phyloP scores from a whole-genome alignment of 2,113 vertebrate genomes.

The Grammomys dolichurus region DNA sequence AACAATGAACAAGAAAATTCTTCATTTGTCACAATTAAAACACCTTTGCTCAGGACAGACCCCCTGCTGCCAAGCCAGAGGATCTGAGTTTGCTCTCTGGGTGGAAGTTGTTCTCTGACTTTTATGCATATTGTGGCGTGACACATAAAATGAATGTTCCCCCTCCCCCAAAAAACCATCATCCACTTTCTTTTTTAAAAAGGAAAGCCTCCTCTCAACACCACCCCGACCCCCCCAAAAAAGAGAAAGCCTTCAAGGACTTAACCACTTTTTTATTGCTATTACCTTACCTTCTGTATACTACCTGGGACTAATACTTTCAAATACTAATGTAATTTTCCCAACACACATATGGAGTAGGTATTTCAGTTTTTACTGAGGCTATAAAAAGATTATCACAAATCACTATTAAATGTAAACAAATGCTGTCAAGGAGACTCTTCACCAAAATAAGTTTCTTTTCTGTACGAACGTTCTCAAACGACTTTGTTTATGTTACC shows the following conservation, averaged over 20 bases:
- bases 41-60: neutral
- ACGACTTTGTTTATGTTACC: slow-evolving; percentile 82
- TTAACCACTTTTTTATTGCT: neutral
- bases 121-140: too few relatives aligned
- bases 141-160: neutral
- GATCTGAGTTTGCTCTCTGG: neutral
- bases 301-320: neutral
- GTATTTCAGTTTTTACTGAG: neutral
- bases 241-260: neutral
- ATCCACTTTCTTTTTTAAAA: neutral
- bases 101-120: neutral
- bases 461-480: neutral
- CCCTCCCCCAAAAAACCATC: neutral
- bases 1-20: neutral
- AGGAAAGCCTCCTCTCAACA: neutral
- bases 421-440: neutral
- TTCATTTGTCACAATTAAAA: neutral
- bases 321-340: neutral
- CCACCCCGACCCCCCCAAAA: neutral
- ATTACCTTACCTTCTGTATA: neutral
- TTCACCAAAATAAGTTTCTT: neutral
- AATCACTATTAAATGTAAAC: slow-evolving; percentile 47
- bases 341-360: neutral
- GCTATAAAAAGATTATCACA: slow-evolving; percentile 24
- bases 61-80: neutral